Evolutionary conservation across 2,113 vertebrate species (phyloP).

Genomic region (Salvelinus sp.): DNA sequence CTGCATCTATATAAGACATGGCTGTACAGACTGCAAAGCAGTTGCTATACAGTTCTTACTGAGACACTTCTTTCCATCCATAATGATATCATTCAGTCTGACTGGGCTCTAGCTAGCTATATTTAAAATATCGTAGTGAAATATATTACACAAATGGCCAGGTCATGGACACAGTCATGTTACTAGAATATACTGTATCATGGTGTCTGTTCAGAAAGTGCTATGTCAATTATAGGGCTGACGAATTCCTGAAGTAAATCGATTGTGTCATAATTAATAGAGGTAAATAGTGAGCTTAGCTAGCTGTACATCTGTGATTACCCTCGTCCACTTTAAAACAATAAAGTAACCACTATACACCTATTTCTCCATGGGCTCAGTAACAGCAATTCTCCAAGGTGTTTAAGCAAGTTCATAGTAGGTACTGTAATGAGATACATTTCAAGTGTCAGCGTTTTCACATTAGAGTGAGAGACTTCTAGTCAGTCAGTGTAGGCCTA

Average conservation of each 20-base stretch:
- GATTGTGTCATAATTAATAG: background rate
- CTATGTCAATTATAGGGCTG: constrained; percentile 15
- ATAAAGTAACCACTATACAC: background rate
- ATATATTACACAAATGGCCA: constrained; percentile 22
- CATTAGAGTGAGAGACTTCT: constrained; percentile 40
- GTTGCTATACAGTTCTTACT: constrained; percentile 57
- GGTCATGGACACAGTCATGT: constrained; percentile 52
- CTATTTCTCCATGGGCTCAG: constrained; percentile 48
- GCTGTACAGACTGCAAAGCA: constrained; percentile 53
- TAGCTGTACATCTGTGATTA: background rate
- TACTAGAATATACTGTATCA: constrained; percentile 12
- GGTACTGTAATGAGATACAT: constrained; percentile 57
- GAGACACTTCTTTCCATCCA: constrained; percentile 41
- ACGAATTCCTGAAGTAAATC: background rate
- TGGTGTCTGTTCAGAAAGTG: constrained; percentile 20
- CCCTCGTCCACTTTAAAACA: background rate
- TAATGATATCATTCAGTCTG: constrained; percentile 36
- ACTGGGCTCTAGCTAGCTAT: constrained; percentile 3
- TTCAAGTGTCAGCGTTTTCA: constrained; percentile 65
- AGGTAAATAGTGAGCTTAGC: background rate
- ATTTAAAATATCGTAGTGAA: constrained; percentile 40
- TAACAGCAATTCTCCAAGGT: constrained; percentile 50
- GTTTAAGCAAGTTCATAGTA: constrained; percentile 33
- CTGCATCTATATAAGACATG: constrained; percentile 50
- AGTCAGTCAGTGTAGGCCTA: constrained; percentile 6